phyloP scores from a whole-genome alignment of 1,140 invertebrate genomes.

The Sinella curviseta region DNA sequence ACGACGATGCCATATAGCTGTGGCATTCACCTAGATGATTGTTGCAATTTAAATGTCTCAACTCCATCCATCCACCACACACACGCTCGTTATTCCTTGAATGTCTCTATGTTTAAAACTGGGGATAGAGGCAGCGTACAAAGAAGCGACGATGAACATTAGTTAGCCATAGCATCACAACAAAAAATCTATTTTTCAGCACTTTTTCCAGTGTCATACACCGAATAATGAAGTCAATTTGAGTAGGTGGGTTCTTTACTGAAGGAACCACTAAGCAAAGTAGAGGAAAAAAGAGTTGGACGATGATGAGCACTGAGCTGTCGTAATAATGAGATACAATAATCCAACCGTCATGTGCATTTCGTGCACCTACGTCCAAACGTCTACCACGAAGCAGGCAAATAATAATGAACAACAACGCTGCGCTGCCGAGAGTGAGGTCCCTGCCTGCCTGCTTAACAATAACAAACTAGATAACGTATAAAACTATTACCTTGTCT shows the following conservation, averaged over 20 bases:
- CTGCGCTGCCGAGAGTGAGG: background rate
- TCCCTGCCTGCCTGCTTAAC: constrained; percentile 2
- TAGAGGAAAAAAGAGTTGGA: background rate
- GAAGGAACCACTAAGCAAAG: background rate
- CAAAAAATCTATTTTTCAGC: too few relatives aligned
- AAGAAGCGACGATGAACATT: too few relatives aligned
- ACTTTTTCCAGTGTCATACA: constrained; percentile 1
- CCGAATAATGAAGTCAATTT: background rate
- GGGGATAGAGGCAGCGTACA: too few relatives aligned
- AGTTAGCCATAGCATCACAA: too few relatives aligned
- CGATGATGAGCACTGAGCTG: background rate
- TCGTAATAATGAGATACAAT: constrained; percentile 1
- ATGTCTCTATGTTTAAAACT: too few relatives aligned
- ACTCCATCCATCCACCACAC: too few relatives aligned
- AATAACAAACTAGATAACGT: background rate
- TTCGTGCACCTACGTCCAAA: constrained; percentile 17
- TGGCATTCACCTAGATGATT: too few relatives aligned
- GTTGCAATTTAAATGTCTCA: too few relatives aligned
- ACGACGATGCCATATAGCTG: too few relatives aligned
- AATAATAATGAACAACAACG: background rate
- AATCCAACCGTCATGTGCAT: background rate
- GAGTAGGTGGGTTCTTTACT: background rate
- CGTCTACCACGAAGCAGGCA: background rate
- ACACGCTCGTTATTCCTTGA: too few relatives aligned
- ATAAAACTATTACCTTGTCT: constrained; percentile 12